Evolutionary conservation across 2,797 vertebrate species (phyloP).

Genomic region (Rallus crepitans): DNA sequence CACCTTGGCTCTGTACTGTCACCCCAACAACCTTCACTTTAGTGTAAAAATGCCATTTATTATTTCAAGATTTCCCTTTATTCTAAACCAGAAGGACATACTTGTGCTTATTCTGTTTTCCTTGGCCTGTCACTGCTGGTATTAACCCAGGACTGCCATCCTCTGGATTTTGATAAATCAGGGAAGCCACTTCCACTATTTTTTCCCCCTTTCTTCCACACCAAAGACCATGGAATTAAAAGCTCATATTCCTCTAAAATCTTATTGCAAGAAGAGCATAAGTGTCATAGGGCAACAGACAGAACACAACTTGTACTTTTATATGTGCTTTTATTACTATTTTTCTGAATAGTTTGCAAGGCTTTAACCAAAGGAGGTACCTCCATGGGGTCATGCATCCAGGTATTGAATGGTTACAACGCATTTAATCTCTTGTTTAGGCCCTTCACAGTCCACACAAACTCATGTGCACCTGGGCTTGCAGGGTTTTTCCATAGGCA

Average conservation of each 20-base stretch:
- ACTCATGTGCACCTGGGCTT: too few relatives aligned
- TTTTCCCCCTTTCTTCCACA: not conserved
- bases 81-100: not conserved
- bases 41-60: not conserved
- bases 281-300: not conserved
- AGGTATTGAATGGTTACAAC: not conserved
- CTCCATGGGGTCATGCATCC: rapidly evolving
- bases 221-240: not conserved
- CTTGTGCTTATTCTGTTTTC: not conserved
- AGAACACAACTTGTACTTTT: not conserved
- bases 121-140: not conserved
- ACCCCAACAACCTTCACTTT: not conserved
- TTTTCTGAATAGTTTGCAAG: not conserved
- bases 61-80: not conserved
- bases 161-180: not conserved
- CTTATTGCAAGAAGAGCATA: not conserved
- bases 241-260: not conserved
- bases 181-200: not conserved
- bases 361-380: not conserved
- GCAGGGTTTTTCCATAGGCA: rapidly evolving
- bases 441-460: not conserved
- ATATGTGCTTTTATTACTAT: rapidly evolving
- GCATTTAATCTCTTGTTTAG: not conserved
- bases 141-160: not conserved
- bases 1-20: not conserved